Percentiles rank a stretch among this genome's conserved stretches.
Conservation (phyloP, 2,888 invertebrate genomes). For the Caradrina clavipalpis region DNA sequence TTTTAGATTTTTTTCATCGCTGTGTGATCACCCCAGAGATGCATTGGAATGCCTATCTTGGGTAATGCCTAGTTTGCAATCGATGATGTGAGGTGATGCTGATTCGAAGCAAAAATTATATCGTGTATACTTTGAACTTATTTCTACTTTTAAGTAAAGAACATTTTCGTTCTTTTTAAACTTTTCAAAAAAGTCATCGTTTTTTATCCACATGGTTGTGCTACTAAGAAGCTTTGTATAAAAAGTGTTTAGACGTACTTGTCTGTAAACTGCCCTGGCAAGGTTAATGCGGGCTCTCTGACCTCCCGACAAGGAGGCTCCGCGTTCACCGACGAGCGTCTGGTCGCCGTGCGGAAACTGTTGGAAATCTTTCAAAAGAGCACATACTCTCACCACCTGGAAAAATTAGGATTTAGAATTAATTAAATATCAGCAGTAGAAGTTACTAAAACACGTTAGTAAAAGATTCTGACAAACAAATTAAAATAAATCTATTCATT, state of each 20-base stretch:
- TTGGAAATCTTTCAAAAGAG: conserved; percentile 94
- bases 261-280: conserved; percentile 93
- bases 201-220: too few species aligned
- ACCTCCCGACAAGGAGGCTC: conserved; percentile 95
- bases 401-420: conserved; percentile 19
- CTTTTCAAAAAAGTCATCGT: too few species aligned
- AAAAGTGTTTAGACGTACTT: conserved; percentile 78
- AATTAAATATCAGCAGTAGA: not conserved
- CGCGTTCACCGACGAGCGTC: conserved; percentile 96
- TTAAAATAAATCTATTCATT: not conserved
- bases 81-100: too few species aligned
- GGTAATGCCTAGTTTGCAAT: too few species aligned
- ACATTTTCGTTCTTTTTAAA: too few species aligned
- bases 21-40: too few species aligned
- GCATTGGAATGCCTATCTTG: too few species aligned
- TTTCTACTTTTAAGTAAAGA: too few species aligned
- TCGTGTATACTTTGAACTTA: too few species aligned
- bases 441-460: not conserved
- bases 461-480: not conserved
- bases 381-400: conserved; percentile 92
- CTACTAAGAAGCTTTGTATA: not conserved
- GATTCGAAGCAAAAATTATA: too few species aligned
- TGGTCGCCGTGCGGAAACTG: conserved; percentile 93
- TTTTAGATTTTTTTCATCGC: too few species aligned
- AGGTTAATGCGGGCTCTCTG: conserved; percentile 95